Evolutionary conservation across 2,888 invertebrate genomes (phyloP).

Genomic region (Hypomecis atomaria): DNA sequence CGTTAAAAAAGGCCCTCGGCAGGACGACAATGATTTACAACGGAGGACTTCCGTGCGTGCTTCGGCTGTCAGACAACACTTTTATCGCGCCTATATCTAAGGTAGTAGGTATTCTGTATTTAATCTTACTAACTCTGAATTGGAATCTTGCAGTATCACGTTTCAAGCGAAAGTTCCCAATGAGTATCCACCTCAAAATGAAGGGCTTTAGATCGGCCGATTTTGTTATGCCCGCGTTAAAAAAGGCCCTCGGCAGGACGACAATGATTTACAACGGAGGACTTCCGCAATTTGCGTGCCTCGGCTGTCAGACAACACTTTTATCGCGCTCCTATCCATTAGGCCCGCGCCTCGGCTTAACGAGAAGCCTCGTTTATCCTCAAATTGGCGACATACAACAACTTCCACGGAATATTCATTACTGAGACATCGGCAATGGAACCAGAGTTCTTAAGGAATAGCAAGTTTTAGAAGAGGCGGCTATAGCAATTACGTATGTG

Average conservation of each 20-base stretch:
- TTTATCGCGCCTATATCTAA: slow-evolving; percentile 35
- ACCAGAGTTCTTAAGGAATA: no score
- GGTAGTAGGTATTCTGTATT: no score
- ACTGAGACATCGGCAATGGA: not conserved
- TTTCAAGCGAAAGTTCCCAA: not conserved
- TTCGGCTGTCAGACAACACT: slow-evolving; percentile 32
- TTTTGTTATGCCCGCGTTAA: slow-evolving; percentile 26
- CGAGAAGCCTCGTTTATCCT: slow-evolving; percentile 25
- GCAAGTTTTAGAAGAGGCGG: not conserved
- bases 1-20: slow-evolving; percentile 18
- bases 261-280: slow-evolving; percentile 38
- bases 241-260: slow-evolving; percentile 20
- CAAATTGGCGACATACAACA: slow-evolving; percentile 24
- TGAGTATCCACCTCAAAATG: not conserved
- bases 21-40: slow-evolving; percentile 38
- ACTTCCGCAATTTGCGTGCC: slow-evolving; percentile 39
- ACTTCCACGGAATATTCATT: slow-evolving; percentile 21
- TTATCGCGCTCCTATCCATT: slow-evolving; percentile 33
- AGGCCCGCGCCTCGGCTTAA: slow-evolving; percentile 21
- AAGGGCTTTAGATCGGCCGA: not conserved
- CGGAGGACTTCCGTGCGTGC: slow-evolving; percentile 35
- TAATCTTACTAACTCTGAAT: no score
- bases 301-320: slow-evolving; percentile 34
- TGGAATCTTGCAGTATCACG: no score
- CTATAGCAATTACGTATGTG: no score